These are phyloP conservation scores for Melieria crassipennis DNA, from an alignment of 2,888 invertebrate species.

Conservation along the genomic window DNA sequence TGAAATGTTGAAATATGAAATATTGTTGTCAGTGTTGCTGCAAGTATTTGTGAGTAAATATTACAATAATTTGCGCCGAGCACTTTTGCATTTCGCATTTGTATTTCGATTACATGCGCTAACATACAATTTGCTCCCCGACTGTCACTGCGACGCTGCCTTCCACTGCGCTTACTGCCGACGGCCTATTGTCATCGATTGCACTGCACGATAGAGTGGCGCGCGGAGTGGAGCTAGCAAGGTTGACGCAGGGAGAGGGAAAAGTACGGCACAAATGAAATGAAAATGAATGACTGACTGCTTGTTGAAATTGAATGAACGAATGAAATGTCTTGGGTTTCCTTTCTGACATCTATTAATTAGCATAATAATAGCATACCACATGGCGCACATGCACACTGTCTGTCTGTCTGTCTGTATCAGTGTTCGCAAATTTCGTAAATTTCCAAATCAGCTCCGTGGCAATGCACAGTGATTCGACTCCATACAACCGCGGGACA, in stretches of 20 bases:
- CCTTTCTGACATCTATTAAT: conserved; percentile 21
- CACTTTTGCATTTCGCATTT: conserved; percentile 29
- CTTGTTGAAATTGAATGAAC: background rate
- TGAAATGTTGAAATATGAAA: background rate
- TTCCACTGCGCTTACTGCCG: background rate
- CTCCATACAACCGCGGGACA: no score
- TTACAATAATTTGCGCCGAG: conserved; percentile 32
- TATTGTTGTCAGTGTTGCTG: conserved; percentile 19
- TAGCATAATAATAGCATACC: conserved; percentile 34
- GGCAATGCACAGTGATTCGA: no score
- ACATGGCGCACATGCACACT: conserved; percentile 11
- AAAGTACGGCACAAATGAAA: background rate
- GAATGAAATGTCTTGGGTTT: background rate
- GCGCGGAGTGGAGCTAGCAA: background rate
- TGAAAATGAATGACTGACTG: background rate
- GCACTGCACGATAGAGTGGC: background rate
- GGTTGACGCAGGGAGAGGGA: background rate
- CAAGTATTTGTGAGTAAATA: conserved; percentile 24
- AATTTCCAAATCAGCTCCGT: no score
- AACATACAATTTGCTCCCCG: no score
- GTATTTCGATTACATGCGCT: conserved; percentile 26
- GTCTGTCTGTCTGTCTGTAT: no score
- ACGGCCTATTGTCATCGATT: background rate
- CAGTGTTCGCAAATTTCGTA: background rate
- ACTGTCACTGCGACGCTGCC: no score